These are phyloP conservation scores for Daubentonia madagascariensis DNA, from an alignment of 2,113 vertebrate species.

Conservation along the genomic window DNA sequence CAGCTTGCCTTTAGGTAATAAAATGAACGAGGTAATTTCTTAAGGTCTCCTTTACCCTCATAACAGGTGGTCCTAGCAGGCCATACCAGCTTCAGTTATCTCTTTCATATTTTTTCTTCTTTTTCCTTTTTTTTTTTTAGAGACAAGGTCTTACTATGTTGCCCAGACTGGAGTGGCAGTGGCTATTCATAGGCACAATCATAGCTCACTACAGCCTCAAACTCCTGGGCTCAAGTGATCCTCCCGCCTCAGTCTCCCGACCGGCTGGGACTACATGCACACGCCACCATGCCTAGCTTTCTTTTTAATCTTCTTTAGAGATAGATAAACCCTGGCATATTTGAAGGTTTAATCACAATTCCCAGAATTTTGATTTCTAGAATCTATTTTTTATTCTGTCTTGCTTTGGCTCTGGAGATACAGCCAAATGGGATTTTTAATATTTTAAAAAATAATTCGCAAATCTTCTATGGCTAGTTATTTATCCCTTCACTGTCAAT, in stretches of 20 bases:
- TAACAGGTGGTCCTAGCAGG: background rate
- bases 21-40: background rate
- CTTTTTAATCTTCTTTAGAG: background rate
- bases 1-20: background rate
- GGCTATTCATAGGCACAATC: background rate
- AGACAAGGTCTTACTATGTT: background rate
- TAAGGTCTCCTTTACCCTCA: background rate
- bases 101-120: background rate
- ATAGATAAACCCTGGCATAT: background rate
- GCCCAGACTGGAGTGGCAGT: background rate
- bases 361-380: background rate
- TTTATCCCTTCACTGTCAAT: background rate
- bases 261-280: background rate
- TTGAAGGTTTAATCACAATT: background rate
- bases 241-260: background rate
- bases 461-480: background rate
- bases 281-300: background rate
- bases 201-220: background rate
- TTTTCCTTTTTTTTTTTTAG: background rate
- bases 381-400: background rate
- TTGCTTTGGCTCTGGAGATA: background rate
- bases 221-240: background rate
- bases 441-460: constrained; percentile 8
- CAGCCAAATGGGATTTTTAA: background rate
- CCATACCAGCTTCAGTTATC: background rate